Base-by-base conservation (phyloP, 1,140 invertebrate genomes). In the Rhagoletis pomonella region DNA sequence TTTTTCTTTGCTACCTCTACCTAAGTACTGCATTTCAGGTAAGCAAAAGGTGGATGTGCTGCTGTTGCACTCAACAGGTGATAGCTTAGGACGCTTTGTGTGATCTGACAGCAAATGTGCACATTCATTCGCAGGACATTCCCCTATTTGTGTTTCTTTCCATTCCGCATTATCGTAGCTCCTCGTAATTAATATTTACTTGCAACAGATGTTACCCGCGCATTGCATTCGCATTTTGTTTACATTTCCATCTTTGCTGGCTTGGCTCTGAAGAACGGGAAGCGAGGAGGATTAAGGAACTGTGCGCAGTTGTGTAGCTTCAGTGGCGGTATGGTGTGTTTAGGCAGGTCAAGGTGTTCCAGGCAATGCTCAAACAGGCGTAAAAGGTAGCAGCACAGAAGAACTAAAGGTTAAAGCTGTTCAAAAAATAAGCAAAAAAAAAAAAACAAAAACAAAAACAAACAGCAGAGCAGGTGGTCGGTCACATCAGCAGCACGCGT, bases 251-350 rank as follows among this genome's bases (percentile, higher is more conserved):
- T 67, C 44, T 73, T 73, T 73, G 42, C 17, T 73, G 44, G 42
- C 17, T 47, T 44, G 42, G 12, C 29, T 50, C 14, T 29, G 29
- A 29, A 29, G 29, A 29, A 29, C 29, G 29, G 29, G 17, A 4
- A 47, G 17, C 3, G 69, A 73, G 44, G 69, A 73, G 44, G 44
- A 73, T 73, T 47, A 73, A 47, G 69, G 42, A 73, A 50, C 69
- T 73, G 29, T 29, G 69, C 69, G 44, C 69, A 73, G 69, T 73
- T 73, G 64, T 67, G 39, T 10, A 67, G 29, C 64, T n/a, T n/a
- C 5, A 19, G 10, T 44, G 39, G 10, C 44, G 29, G 29, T 1
- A 29, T 29, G 29, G 29, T 29, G 47, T 17, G 69, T 44, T 73
- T 73, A 47, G 69, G 12, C 69, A 73, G 12, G 42, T 73, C 42